Conservation (phyloP, 30 jellyfish, hydroid and myxozoan genomes). For the Cassiopea xamachana region DNA sequence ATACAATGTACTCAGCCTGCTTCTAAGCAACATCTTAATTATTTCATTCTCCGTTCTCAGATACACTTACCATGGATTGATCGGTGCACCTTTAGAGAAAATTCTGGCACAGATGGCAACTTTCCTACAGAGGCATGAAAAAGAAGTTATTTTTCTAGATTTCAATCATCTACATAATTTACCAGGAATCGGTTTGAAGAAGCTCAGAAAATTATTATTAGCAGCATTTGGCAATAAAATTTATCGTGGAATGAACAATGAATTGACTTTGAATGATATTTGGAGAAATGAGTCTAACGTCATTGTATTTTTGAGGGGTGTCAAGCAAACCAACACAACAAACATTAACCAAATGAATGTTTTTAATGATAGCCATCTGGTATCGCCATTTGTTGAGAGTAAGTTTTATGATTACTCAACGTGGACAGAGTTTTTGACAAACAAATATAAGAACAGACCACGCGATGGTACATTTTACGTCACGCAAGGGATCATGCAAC, state of each 20-base stretch:
- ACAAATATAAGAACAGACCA: constrained; percentile 24
- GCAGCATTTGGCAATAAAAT: constrained; percentile 1
- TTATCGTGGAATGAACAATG: constrained; percentile 6
- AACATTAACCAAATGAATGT: not conserved
- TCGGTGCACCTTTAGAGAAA: constrained; percentile 44
- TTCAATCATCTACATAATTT: constrained; percentile 57
- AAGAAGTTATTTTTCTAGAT: constrained; percentile 71
- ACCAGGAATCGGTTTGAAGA: not conserved
- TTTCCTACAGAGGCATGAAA: constrained; percentile 31
- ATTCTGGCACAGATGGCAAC: constrained; percentile 31
- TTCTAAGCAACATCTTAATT: too few species aligned
- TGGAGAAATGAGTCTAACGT: constrained; percentile 35
- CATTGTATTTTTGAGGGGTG: constrained; percentile 28
- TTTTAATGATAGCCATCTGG: not conserved
- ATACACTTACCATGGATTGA: constrained; percentile 69
- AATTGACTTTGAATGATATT: not conserved
- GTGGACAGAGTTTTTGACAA: constrained; percentile 55
- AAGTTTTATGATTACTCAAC: constrained; percentile 22
- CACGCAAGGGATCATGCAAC: constrained; percentile 91
- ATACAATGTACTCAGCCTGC: too few species aligned
- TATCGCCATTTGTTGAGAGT: constrained; percentile 62
- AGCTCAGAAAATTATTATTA: not conserved
- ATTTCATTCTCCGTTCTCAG: not conserved
- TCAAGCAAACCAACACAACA: not conserved
- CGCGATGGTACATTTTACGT: constrained; percentile 45